Evolutionary conservation across 2,888 invertebrate species (phyloP).

Genomic region (Deilephila elpenor): DNA sequence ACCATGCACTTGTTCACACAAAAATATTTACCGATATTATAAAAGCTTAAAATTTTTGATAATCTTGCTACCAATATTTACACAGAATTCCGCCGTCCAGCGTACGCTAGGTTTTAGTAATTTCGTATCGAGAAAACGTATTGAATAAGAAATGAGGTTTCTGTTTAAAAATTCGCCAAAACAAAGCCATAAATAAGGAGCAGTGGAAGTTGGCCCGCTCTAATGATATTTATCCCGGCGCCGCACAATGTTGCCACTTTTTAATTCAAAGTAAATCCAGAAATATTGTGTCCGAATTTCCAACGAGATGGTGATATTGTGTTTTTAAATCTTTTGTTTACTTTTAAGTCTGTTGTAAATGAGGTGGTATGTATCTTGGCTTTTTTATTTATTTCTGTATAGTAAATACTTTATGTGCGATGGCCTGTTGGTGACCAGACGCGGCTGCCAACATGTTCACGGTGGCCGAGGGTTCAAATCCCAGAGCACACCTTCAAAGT

Average conservation of each 20-base stretch:
- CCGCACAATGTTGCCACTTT: conserved; percentile 3
- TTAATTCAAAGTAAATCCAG: conserved; percentile 10
- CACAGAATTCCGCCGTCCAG: not conserved
- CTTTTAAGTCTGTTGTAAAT: not conserved
- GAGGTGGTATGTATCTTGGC: too few species aligned
- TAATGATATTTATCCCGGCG: conserved; percentile 19
- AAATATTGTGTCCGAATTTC: conserved; percentile 6
- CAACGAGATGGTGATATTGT: not conserved
- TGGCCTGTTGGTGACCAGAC: too few species aligned
- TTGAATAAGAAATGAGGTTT: conserved; percentile 18
- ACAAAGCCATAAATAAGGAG: conserved; percentile 24
- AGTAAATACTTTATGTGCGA: too few species aligned
- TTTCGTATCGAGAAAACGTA: conserved; percentile 24
- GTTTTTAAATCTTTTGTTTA: not conserved
- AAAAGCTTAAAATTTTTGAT: too few species aligned
- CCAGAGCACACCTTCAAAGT: too few species aligned
- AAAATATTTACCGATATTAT: too few species aligned
- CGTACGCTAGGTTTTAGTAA: not conserved
- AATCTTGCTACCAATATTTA: not conserved
- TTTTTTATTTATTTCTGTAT: too few species aligned
- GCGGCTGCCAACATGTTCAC: too few species aligned
- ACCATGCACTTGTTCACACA: not conserved
- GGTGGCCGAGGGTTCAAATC: too few species aligned
- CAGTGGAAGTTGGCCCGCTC: conserved; percentile 12
- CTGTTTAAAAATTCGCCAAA: conserved; percentile 25